Evolutionary conservation across 1,140 invertebrate species (phyloP), one percentile per base, ranked within the genome.

Genomic region (Tetramorium alpestre): DNA sequence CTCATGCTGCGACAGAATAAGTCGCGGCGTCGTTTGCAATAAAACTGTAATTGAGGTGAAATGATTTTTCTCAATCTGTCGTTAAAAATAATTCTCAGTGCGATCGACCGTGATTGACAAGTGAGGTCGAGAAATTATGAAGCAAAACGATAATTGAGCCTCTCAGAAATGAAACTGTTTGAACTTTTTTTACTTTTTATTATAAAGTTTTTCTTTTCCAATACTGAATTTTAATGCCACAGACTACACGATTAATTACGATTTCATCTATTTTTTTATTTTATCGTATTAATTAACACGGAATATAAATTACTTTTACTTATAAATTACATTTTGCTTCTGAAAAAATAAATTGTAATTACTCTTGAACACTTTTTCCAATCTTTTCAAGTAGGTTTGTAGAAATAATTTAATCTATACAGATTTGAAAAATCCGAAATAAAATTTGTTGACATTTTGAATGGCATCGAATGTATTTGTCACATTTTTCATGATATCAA

Each of bases 1-100:
- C 64, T 90, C 86, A 54, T n/a, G 54, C 25, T 49, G 41, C 65
- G 44, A 13, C 47, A 8, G 70, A 82, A 90, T 87, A 88, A 89
- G 60, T 90, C 89, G 67, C 51, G 7, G 28, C 41, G 56, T 58
- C 44, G 58, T 89, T 88, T 18, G 11, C 82, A 85, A 80, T 11
- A 47, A 69, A 81, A 75, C 51, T 22, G 33, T 88, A 88, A 89
- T 73, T 88, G 33, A 73, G 51, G 13, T 86, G 44, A 80, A 80
- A 51, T 16, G 18, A 54, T 67, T 69, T 70, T 62, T 47, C 44
- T 69, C 62, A 3, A 73, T 56, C 25, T 60, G 7, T 4, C 11
- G 18, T 18, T 62, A 58, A 69, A 86, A 88, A 86, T 69, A 89
- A 89, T 75, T 75, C 2, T 22, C 16, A 44, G 18, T 75, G 22